These are phyloP conservation scores for Notothenia coriiceps DNA, from an alignment of 2,113 vertebrate species.

Conservation along the genomic window DNA sequence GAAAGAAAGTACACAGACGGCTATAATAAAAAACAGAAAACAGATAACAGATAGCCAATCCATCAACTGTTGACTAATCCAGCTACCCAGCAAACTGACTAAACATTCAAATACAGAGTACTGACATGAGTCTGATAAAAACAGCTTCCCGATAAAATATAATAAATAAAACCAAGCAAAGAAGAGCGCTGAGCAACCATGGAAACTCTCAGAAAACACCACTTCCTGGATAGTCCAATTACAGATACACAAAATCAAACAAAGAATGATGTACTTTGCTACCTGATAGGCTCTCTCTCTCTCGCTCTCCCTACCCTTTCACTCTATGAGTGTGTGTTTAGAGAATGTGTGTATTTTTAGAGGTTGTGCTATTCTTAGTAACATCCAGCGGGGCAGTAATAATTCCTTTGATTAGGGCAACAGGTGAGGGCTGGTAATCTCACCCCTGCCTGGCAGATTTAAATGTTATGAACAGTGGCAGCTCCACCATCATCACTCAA, in stretches of 20 bases:
- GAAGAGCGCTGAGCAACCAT: background rate
- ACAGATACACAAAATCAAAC: constrained; percentile 31
- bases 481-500: constrained; percentile 55
- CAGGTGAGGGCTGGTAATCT: constrained; percentile 77
- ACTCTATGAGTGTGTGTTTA: background rate
- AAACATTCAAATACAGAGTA: too few species aligned
- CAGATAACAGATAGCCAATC: background rate
- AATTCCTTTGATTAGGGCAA: constrained; percentile 79
- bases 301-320: background rate
- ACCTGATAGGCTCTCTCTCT: constrained; percentile 1
- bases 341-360: constrained; percentile 58
- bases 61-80: too few species aligned
- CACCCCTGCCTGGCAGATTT: constrained; percentile 58
- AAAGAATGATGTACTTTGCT: constrained; percentile 35
- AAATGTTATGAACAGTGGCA: constrained; percentile 58
- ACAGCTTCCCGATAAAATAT: too few species aligned
- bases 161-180: too few species aligned
- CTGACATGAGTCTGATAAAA: too few species aligned
- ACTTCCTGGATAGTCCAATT: background rate
- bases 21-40: background rate
- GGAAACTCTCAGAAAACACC: constrained; percentile 19
- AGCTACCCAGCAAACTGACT: too few species aligned
- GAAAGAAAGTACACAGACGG: background rate
- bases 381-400: constrained; percentile 63
- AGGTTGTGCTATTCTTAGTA: constrained; percentile 62